Base-by-base conservation (phyloP, 2,888 invertebrate genomes). In the Drosophila ezoana region DNA sequence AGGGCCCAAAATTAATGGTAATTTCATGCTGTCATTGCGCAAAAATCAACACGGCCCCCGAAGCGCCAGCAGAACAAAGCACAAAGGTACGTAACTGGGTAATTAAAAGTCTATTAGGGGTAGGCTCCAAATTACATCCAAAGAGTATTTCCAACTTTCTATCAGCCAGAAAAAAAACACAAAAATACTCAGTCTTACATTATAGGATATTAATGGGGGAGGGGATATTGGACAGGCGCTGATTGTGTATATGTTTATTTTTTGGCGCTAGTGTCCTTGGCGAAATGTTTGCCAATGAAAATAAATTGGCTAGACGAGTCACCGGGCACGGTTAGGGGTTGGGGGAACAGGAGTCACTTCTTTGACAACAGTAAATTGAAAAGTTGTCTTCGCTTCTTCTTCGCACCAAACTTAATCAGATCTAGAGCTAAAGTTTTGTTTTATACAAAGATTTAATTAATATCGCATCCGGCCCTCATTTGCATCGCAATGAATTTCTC, bases 71-170 rank as follows among this genome's bases (percentile, higher is more conserved):
- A 76, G 64, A 65, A 72, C 69, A 68, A 72, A 65, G 65, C 65
- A 58, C 67, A 61, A 79, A 73, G 72, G 83, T 86, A 79, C 49
- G 41, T 23, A 49, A 37, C 37, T 16, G 40, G 64, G 65, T 76
- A 76, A 74, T 83, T 83, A 83, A 79, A 86, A 76, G 56, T 76
- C 67, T 76, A 83, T 86, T 86, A 79, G 62, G 75, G 71, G 48
- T 68, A 52, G 61, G 28, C 63, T 44, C 37, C 23, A 14, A 37
- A 33, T 40, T 40, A 41, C 20, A 13, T 10, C 45, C 16, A 37
- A 40, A 20, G 48, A 44, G 40, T 72, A 66, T 47, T 41, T 35
- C 47, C 33, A 37, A 11, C 28, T 43, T 57, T 11, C 56, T 54
- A 69, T 60, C 45, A 54, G 49, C 32, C 33, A 45, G 45, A 5